Conservation (phyloP, 2,113 vertebrate species). For the Cettia cetti region DNA sequence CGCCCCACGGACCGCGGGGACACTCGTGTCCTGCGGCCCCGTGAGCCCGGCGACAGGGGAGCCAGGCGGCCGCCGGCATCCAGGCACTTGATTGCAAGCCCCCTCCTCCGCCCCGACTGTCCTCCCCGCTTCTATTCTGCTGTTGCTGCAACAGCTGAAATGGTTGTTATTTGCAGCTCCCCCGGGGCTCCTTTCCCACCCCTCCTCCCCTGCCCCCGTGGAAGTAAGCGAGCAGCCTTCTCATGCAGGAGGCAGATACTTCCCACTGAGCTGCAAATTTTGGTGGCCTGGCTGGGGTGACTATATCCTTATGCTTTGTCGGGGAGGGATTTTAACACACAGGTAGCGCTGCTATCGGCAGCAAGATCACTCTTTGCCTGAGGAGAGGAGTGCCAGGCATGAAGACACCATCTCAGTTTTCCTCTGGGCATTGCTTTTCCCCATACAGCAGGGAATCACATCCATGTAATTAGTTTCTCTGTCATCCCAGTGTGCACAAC, state of each 20-base stretch:
- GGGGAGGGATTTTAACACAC: background rate
- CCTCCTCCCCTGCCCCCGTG: background rate
- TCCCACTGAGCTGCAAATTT: conserved; percentile 1
- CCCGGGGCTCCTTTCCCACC: conserved; percentile 19
- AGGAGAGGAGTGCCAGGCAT: background rate
- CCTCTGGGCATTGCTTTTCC: background rate
- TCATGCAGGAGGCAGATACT: background rate
- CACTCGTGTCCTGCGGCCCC: background rate
- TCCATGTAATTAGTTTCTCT: background rate
- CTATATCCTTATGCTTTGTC: accelerated
- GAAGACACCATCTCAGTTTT: background rate
- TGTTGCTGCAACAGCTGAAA: conserved; percentile 39
- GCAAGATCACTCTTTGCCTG: background rate
- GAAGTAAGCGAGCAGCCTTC: conserved; percentile 64
- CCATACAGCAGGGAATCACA: background rate
- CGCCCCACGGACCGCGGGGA: background rate
- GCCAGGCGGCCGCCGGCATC: background rate
- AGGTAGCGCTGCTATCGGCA: accelerated
- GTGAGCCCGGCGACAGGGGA: accelerated
- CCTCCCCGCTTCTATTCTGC: conserved; percentile 10
- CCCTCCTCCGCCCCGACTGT: background rate
- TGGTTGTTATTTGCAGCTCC: conserved; percentile 56
- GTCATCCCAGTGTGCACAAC: background rate
- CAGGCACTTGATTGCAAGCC: background rate
- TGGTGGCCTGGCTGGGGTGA: background rate